Percentiles rank a stretch among this genome's conserved stretches.
Evolutionary conservation across 2,113 vertebrate genomes (phyloP).

Genomic region (Myotis davidii): DNA sequence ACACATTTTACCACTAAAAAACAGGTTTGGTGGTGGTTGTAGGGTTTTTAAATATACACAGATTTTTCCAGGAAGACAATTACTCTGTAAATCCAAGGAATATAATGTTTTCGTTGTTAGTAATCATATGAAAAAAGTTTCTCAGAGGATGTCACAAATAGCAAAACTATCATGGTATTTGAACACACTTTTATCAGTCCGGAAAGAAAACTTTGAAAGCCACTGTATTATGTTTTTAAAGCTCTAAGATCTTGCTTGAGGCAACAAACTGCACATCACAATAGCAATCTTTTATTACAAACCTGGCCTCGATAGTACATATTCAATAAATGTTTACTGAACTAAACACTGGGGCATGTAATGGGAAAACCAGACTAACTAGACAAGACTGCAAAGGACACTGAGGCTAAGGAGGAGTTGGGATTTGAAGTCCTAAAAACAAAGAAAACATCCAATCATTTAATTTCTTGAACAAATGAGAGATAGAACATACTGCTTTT

Average conservation of each 20-base stretch:
- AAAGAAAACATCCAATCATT: not conserved
- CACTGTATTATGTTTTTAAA: not conserved
- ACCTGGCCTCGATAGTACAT: not conserved
- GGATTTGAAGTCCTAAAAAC: not conserved
- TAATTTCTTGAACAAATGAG: conserved; percentile 13
- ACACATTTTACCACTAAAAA: not conserved
- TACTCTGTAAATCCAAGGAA: not conserved
- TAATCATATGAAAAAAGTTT: not conserved
- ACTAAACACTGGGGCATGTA: not conserved
- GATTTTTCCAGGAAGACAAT: not conserved
- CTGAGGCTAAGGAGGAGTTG: not conserved
- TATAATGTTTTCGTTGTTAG: not conserved
- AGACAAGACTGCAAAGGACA: not conserved
- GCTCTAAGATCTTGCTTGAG: not conserved
- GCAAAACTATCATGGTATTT: conserved; percentile 18
- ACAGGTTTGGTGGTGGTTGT: not conserved
- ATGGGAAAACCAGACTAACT: not conserved
- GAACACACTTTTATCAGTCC: not conserved
- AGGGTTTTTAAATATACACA: not conserved
- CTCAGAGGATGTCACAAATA: not conserved
- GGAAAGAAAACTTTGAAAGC: not conserved
- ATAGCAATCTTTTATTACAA: not conserved
- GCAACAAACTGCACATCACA: not conserved
- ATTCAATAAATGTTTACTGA: not conserved
- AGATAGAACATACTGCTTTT: not conserved